Base-by-base conservation (phyloP, 2,113 vertebrate species). In the Petroica traversi region DNA sequence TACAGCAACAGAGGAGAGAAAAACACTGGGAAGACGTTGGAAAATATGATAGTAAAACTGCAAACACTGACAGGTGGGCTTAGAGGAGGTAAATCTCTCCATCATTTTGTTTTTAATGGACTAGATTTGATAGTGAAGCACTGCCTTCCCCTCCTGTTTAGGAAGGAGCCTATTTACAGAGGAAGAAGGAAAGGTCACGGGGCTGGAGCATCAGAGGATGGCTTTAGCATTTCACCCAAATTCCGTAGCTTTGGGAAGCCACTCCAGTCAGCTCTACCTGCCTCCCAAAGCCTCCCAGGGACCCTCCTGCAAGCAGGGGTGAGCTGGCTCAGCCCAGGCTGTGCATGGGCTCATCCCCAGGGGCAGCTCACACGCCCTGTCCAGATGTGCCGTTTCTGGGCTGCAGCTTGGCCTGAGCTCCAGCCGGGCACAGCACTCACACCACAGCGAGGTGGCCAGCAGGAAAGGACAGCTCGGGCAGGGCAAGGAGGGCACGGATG, bases 21-120 rank as follows among this genome's bases (percentile, higher is more conserved):
- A 96, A 96, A 88, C 74, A 88, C 49, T 77, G 83, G 67, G 84
- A 94, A 95, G 66, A 76, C 55, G 43, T 24, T 75, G 93, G 94
- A 95, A 96, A 97, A 94, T 75, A 84, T 93, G 68, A 91, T 19
- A 72, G 78, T 38, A 89, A 77, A 86, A 71, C 15, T 14, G 38
- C 71, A 73, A 66, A 86, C 45, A 69, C 38, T 66, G 82, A 93
- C 89, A 96, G 90, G 92, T 93, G 64, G 76, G 57, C 77, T 87
- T 71, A 73, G 31, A 40, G 20, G 46, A 95, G 19, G 82, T 55
- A 85, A 85, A 78, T 28, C 25, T 62, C 85, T 76, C 82, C 63
- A 69, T 73, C 11, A 28, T 38, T 92, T 90, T 80, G 66, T 85
- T 92, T 93, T 57, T 68, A 92, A 81, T 43, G 49, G 73, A 57